Evolutionary conservation across 2,113 vertebrate species (phyloP).

Genomic region (Hypanus sabinus): DNA sequence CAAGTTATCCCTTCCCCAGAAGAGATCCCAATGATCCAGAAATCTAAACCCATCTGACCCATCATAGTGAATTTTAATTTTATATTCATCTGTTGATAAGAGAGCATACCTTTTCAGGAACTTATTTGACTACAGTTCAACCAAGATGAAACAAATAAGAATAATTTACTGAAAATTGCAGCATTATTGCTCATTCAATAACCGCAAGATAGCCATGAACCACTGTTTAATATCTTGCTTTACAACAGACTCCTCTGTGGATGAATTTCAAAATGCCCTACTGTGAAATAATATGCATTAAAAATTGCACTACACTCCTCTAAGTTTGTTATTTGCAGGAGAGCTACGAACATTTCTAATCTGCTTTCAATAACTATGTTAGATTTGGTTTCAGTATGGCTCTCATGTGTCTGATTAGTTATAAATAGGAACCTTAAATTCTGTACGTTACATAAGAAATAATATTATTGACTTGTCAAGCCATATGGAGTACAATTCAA

Average conservation of each 20-base stretch:
- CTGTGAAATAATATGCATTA: not conserved
- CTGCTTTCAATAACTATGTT: not conserved
- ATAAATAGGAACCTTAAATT: not conserved
- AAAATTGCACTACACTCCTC: not conserved
- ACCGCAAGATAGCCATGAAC: not conserved
- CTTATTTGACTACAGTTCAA: conserved; percentile 3
- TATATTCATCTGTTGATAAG: not conserved
- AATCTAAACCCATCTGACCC: no score
- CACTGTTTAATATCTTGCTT: not conserved
- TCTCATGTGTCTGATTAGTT: not conserved
- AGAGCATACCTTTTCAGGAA: not conserved
- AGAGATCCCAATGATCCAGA: no score
- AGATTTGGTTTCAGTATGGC: not conserved
- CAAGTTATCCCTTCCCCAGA: no score
- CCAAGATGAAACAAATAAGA: not conserved
- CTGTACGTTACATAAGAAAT: not conserved
- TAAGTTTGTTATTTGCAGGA: not conserved
- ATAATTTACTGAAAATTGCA: not conserved
- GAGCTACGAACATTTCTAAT: not conserved
- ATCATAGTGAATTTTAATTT: not conserved
- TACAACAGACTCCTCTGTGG: not conserved
- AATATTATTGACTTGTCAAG: not conserved
- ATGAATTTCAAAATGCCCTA: not conserved
- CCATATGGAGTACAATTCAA: not conserved
- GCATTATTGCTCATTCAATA: not conserved